Evolutionary conservation across 1,140 invertebrate species (phyloP), one percentile per base, ranked within the genome.

Genomic region (Goniozus legneri): DNA sequence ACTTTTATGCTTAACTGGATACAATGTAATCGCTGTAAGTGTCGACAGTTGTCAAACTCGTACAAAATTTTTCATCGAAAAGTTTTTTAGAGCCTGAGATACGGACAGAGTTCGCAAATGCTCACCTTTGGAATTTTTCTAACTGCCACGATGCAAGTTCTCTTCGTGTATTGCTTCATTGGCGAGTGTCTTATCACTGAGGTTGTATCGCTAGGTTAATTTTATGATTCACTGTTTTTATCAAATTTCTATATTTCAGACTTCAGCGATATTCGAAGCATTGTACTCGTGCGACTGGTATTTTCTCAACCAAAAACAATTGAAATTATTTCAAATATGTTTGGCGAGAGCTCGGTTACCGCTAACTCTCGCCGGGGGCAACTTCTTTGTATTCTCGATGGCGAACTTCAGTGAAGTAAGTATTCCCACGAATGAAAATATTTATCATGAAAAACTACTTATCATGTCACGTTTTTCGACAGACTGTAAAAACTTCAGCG

Each of bases 1-100:
- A 13, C 54, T 68, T 3, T 22, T 70, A 1, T 70, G 67, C 38
- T 64, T 71, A 7, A 44, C 71, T 3, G 67, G 68, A 31, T 71
- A 63, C 38, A 65, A 71, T 60, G 54, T 71, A 16, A 55, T 73
- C 34, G 52, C 44, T 52, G 67, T 69, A 49, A 36, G 50, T 22
- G n/a, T 13, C 3, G 20, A 34, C 4, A 18, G 21, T n/a, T n/a
- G n/a, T n/a, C n/a, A 42, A 34, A 43, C 2, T 40, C 21, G 36
- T 15, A 19, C 10, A 43, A 35, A 20, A 42, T 8, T 18, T 34
- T 36, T 45, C 6, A 12, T 37, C 32, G 18, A 22, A 27, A 27
- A 20, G 13, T 16, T 37, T 16, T 45, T 2, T 33, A 33, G 15
- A 38, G 8, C n/a, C 8, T 15, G 20, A 3, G 16, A 3, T 38